A percentile compares a stretch with the other conserved stretches of the same genome.
Evolutionary conservation across 1,140 invertebrate genomes (phyloP).

Genomic region (Ceratina australensis): DNA sequence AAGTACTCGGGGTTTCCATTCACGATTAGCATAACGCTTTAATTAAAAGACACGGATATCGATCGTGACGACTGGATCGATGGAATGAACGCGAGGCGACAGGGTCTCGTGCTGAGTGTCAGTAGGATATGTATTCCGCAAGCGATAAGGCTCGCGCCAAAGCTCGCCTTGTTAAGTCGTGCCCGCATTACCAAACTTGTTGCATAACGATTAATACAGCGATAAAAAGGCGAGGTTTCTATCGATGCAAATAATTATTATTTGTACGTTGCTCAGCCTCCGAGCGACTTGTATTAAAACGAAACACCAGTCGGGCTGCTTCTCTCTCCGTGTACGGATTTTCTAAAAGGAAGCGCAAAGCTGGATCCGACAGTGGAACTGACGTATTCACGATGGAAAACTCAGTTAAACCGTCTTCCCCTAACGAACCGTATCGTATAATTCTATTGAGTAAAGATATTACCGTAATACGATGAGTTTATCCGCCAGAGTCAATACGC

Average conservation of each 20-base stretch:
- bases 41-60: background rate
- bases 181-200: conserved; percentile 16
- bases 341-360: background rate
- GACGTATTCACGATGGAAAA: conserved; percentile 47
- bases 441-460: conserved; percentile 38
- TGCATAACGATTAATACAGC: conserved; percentile 39
- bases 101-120: background rate
- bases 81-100: background rate
- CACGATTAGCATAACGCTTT: conserved; percentile 12
- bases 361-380: conserved; percentile 13
- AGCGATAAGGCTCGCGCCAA: no score
- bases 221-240: conserved; percentile 26
- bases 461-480: background rate
- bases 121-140: no score
- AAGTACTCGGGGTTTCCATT: conserved; percentile 2
- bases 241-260: conserved; percentile 22
- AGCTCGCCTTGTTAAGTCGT: background rate
- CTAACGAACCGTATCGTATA: conserved; percentile 53
- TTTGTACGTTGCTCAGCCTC: conserved; percentile 9
- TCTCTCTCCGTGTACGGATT: conserved; percentile 9
- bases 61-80: background rate
- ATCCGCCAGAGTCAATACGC: background rate
- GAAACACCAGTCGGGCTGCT: background rate
- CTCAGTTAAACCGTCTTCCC: conserved; percentile 48
- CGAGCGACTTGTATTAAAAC: conserved; percentile 29